These are phyloP conservation scores for Berghia stephanieae DNA, from an alignment of 1,140 invertebrate species.

Conservation along the genomic window DNA sequence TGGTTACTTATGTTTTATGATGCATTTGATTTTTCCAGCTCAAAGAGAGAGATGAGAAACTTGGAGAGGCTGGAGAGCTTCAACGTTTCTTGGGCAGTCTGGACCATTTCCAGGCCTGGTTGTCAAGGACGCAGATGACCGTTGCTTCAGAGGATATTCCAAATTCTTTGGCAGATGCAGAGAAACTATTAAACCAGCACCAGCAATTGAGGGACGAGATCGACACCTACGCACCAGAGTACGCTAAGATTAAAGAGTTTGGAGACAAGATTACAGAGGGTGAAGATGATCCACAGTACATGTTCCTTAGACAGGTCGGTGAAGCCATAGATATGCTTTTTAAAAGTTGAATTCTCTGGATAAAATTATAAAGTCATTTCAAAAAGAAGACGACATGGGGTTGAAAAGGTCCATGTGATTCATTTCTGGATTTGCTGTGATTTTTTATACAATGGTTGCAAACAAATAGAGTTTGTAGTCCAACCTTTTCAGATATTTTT, in stretches of 20 bases:
- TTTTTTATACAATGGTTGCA: too few species aligned
- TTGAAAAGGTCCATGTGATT: too few species aligned
- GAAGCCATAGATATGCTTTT: background rate
- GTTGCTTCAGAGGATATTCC: constrained; percentile 98
- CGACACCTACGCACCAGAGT: constrained; percentile 97
- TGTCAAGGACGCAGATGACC: constrained; percentile 95
- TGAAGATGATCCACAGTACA: constrained; percentile 92
- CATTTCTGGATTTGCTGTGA: too few species aligned
- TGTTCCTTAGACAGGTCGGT: constrained; percentile 89
- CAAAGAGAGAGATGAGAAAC: constrained; percentile 95
- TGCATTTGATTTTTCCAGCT: constrained; percentile 69
- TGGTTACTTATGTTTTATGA: too few species aligned
- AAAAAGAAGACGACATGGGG: too few species aligned
- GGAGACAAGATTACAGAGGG: constrained; percentile 91
- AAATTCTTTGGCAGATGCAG: constrained; percentile 93
- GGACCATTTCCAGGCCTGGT: constrained; percentile 99
- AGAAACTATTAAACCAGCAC: constrained; percentile 93
- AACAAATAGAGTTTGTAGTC: too few species aligned
- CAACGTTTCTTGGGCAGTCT: constrained; percentile 98
- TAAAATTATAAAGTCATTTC: too few species aligned
- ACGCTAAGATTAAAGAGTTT: constrained; percentile 99
- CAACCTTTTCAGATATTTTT: too few species aligned
- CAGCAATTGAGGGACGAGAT: constrained; percentile 98
- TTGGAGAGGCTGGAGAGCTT: constrained; percentile 98
- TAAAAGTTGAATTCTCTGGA: too few species aligned